Base-by-base conservation (phyloP, 1,140 invertebrate genomes). In the Danaus plexippus region DNA sequence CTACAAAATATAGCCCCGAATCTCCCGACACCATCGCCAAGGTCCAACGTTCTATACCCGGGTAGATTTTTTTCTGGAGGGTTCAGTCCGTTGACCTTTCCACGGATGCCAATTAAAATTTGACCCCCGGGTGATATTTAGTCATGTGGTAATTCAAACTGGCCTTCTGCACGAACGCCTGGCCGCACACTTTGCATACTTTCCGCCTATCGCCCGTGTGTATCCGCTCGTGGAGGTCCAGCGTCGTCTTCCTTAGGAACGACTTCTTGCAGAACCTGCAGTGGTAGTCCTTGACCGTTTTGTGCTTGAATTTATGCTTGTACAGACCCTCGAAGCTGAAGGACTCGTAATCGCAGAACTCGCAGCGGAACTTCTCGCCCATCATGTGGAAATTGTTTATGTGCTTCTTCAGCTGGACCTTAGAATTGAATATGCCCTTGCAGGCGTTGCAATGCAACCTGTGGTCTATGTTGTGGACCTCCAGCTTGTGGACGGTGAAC, bases 181-280 rank as follows among this genome's bases (percentile, higher is more conserved):
- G 94, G 0, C 92, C 92, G 66, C 94, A 96, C 5, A 94, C 89
- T 71, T 92, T 91, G 64, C 94, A 96, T 1, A 90, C 73, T 64
- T 91, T 95, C 6, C 93, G 90, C 66, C 94, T 94, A 52, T 93
- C 91, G 0, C 93, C 92, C 0, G 91, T 93, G 65, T 96, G 94
- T 69, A 94, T 94, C 9, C 91, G 87, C 69, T 92, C 88, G 63
- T 96, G 94, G 47, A 94, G 92, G 68, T 92, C 69, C 48, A 85
- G 49, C 0, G 71, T 83, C 0, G 71, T 75, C 60, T 77, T 90
- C 76, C 69, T 88, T 66, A 76, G 74, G 54, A 80, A 85, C 9
- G 78, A 71, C 52, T 83, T 86, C 52, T 58, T 69, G 52, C 82
- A 86, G 46, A 78, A 83, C 54, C 66, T 70, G 40, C 84, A 87